Base-by-base conservation (phyloP, 2,113 vertebrate species). In the Acrocephalus kingi region DNA sequence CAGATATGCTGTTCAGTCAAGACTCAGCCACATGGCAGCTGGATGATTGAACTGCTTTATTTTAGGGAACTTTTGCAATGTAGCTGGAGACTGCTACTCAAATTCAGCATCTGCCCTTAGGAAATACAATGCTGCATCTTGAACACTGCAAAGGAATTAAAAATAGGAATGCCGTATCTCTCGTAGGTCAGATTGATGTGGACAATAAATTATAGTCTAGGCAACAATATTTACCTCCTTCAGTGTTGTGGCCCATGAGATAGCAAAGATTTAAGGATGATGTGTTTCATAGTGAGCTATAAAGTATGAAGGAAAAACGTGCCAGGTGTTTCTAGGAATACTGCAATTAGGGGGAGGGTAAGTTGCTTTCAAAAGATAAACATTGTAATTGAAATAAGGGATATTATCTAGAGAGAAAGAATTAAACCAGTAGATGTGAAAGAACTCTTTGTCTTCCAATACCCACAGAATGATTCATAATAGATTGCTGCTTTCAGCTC, bases 311-410 rank as follows among this genome's bases (percentile, higher is more conserved):
- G 62, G 7, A 46, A 63, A 79, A 83, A 80, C 49, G 43, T 80
- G 37, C 41, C 62, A 85, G 78, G 78, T 96, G 75, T 93, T 97
- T 96, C 90, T 73, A 96, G 62, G 59, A 94, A 91, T 84, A 87
- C 93, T 84, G 69, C 16, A 71, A 55, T 83, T 49, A 81, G 61
- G 23, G 58, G 95, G 84, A 92, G 87, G 79, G 79, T 56, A 80
- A 88, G 71, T 94, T 95, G 67, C 95, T 67, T 95, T 91, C 58
- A 68, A 41, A 91, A 76, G 74, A 90, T 79, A 97, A 96, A 96
- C 82, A 95, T 35, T 79, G 78, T 91, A 96, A 91, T 85, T 96
- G 95, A 96, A 93, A 94, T 76, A 83, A 91, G 43, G 71, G 39
- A 63, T 91, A 55, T 59, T 59, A 90, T 67, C 66, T 55, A 39